phyloP scores from a whole-genome alignment of 2,797 vertebrate species.

The Scarus forsteni region DNA sequence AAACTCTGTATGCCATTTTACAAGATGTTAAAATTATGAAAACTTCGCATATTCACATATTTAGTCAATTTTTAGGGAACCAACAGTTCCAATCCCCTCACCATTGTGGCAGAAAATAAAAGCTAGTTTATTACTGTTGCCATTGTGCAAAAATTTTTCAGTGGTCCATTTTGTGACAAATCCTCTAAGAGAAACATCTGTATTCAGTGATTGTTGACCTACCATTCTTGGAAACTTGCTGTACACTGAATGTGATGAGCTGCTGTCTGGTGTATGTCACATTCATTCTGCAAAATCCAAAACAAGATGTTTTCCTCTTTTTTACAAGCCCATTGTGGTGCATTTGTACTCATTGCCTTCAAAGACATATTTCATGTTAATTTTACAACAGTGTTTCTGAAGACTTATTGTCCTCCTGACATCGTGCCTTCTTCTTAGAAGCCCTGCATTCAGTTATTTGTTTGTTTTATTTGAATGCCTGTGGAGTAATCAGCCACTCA shows the following conservation, averaged over 20 bases:
- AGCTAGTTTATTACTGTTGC: not conserved
- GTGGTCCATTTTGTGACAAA: not conserved
- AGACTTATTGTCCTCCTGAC: no score
- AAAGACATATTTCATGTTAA: no score
- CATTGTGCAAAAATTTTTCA: not conserved
- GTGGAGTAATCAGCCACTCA: no score
- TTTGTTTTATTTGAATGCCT: no score
- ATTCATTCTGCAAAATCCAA: no score
- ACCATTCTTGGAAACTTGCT: not conserved
- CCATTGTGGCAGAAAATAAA: not conserved
- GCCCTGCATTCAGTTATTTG: no score
- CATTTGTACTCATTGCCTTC: not conserved
- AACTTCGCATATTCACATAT: not conserved
- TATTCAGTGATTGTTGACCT: not conserved
- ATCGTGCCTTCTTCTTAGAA: no score
- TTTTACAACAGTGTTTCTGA: no score
- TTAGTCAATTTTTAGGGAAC: not conserved
- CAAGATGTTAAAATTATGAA: not conserved
- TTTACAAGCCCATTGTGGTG: not conserved
- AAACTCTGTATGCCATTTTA: not conserved
- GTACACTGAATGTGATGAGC: not conserved
- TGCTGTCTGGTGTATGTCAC: no score
- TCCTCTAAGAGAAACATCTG: not conserved
- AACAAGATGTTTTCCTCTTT: not conserved
- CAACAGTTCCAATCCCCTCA: not conserved